phyloP scores from a whole-genome alignment of 2,113 vertebrate species.

The Orycteropus afer region DNA sequence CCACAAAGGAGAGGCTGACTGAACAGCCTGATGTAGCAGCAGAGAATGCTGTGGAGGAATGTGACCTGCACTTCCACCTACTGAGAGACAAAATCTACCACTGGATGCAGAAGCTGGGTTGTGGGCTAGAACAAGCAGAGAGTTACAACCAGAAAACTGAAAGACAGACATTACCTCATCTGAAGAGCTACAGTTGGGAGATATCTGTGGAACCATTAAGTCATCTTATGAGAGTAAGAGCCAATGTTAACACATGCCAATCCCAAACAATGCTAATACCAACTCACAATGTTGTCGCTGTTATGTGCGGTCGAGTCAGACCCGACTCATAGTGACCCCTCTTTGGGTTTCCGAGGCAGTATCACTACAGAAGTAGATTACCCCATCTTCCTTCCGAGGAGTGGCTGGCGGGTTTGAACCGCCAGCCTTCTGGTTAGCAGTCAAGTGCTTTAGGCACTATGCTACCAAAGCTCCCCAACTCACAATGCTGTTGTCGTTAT shows the following conservation, averaged over 20 bases:
- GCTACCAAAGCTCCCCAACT: no score
- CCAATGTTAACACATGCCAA: background rate
- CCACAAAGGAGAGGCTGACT: background rate
- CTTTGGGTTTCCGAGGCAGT: no score
- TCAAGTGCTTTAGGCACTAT: no score
- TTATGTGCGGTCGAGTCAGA: no score
- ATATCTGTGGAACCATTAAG: background rate
- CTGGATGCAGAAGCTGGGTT: background rate
- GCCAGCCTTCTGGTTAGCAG: no score
- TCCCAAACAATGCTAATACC: rapidly evolving
- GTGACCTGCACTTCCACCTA: background rate
- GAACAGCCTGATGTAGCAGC: background rate
- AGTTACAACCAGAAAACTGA: background rate
- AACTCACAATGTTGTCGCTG: no score
- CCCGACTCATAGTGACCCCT: no score
- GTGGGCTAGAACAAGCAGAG: background rate
- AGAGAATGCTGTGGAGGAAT: background rate
- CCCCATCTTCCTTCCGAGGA: no score
- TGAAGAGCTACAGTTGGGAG: background rate
- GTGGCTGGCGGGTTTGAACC: no score
- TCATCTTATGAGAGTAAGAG: background rate
- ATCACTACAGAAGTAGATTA: no score
- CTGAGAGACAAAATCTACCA: background rate
- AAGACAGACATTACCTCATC: background rate
- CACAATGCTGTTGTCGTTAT: no score